Conservation (phyloP, 2,113 vertebrate genomes). For the Tragelaphus scriptus region DNA sequence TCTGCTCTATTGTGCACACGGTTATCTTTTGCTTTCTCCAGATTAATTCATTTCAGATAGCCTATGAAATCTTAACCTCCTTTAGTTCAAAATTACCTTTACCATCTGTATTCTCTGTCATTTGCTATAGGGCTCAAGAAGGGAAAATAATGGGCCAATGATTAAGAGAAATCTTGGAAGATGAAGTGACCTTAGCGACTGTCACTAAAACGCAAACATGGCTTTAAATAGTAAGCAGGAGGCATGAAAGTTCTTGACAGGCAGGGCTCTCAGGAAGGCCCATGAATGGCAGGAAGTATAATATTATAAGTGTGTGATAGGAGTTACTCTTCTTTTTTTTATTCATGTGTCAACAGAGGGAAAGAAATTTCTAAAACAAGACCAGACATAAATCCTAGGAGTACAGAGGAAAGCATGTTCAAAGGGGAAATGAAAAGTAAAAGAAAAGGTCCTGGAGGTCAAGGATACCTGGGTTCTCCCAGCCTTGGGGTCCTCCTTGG, state of each 20-base stretch:
- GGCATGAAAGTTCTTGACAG: background rate
- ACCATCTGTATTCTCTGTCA: background rate
- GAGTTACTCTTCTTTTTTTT: background rate
- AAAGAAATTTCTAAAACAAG: background rate
- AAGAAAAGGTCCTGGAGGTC: background rate
- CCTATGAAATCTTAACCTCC: background rate
- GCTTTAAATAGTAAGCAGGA: background rate
- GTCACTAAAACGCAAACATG: slow-evolving; percentile 1
- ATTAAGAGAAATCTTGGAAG: background rate
- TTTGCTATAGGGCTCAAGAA: background rate
- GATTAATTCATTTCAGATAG: background rate
- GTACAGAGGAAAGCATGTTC: background rate
- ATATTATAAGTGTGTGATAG: background rate
- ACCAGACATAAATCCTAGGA: background rate
- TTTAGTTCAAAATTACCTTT: background rate
- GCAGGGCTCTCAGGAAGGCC: background rate
- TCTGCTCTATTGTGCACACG: background rate
- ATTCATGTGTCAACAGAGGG: background rate
- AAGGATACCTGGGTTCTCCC: background rate
- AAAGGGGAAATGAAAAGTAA: background rate
- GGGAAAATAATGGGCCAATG: background rate
- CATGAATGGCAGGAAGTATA: background rate
- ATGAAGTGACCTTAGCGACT: background rate
- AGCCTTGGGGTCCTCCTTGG: background rate
- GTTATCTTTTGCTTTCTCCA: background rate